These are phyloP conservation scores for Coregonus suidteri DNA, from an alignment of 2,797 vertebrate genomes.

Conservation along the genomic window DNA sequence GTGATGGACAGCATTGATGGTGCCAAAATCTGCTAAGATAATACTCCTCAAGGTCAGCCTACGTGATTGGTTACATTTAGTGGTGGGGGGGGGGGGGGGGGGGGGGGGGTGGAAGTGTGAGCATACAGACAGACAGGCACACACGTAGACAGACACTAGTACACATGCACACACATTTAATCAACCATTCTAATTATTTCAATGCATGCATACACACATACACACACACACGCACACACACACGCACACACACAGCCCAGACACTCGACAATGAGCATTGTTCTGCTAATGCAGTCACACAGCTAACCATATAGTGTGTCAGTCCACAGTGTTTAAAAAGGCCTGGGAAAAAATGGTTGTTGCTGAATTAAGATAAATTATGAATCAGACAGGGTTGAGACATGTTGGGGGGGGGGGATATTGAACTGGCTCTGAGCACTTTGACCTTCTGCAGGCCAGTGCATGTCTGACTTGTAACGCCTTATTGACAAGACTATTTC, in stretches of 20 bases:
- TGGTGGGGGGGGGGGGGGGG: conserved; percentile 15
- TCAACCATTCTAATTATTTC: not conserved
- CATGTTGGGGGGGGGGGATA: not conserved
- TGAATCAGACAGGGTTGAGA: conserved; percentile 5
- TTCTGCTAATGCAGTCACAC: not conserved
- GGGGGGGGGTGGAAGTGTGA: not conserved
- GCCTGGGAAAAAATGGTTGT: conserved; percentile 13
- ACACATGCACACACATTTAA: not conserved
- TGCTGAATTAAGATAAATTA: not conserved
- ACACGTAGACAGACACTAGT: not conserved
- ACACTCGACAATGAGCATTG: not conserved
- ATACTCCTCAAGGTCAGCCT: conserved; percentile 61
- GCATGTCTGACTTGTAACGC: not conserved
- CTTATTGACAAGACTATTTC: conserved; percentile 27
- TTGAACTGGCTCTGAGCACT: not conserved
- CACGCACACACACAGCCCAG: conserved; percentile 4
- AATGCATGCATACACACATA: not conserved
- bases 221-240: not conserved
- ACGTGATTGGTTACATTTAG: conserved; percentile 29
- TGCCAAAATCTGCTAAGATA: conserved; percentile 56
- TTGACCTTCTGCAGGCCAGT: not conserved
- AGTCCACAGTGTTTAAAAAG: conserved; percentile 50
- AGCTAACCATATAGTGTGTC: not conserved
- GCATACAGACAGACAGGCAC: not conserved
- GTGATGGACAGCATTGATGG: conserved; percentile 43